phyloP scores from a whole-genome alignment of 2,797 vertebrate genomes.

The Epinephelus awoara region DNA sequence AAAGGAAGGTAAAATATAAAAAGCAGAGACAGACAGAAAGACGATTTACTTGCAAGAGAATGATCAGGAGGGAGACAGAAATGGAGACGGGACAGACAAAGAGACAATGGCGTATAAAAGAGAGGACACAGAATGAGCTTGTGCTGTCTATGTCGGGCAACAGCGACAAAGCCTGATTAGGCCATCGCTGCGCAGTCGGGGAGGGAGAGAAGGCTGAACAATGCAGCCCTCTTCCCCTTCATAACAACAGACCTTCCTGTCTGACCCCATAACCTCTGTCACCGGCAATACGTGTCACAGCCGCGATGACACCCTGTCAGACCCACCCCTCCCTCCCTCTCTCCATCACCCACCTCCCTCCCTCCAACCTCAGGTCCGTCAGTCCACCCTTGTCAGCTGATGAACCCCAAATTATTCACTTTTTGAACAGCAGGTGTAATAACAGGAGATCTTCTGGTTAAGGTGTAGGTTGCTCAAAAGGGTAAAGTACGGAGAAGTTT shows the following conservation, averaged over 20 bases:
- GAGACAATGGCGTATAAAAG: conserved; percentile 66
- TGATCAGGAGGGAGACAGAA: conserved; percentile 23
- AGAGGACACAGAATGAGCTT: conserved; percentile 72
- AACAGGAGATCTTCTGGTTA: conserved; percentile 21
- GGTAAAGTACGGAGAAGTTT: background rate
- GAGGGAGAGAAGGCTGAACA: conserved; percentile 81
- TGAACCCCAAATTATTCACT: conserved; percentile 64
- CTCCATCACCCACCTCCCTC: conserved; percentile 29
- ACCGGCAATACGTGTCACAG: conserved; percentile 86
- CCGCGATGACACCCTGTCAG: conserved; percentile 78
- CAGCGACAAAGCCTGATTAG: conserved; percentile 86
- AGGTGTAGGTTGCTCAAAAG: background rate
- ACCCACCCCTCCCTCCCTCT: conserved; percentile 35
- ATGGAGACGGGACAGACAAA: conserved; percentile 63
- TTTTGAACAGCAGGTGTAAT: conserved; percentile 52
- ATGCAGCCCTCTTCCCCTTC: conserved; percentile 83
- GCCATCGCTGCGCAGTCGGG: conserved; percentile 77
- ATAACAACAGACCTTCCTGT: conserved; percentile 87
- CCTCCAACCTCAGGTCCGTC: conserved; percentile 46
- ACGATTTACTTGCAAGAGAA: conserved; percentile 29
- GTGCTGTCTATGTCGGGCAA: conserved; percentile 60
- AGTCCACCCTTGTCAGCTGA: conserved; percentile 63
- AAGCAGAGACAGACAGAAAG: conserved; percentile 13
- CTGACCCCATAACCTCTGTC: conserved; percentile 89
- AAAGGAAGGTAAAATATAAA: conserved; percentile 9